These are phyloP conservation scores for Stictocephala bisonia DNA, from an alignment of 2,888 invertebrate genomes.

Conservation along the genomic window DNA sequence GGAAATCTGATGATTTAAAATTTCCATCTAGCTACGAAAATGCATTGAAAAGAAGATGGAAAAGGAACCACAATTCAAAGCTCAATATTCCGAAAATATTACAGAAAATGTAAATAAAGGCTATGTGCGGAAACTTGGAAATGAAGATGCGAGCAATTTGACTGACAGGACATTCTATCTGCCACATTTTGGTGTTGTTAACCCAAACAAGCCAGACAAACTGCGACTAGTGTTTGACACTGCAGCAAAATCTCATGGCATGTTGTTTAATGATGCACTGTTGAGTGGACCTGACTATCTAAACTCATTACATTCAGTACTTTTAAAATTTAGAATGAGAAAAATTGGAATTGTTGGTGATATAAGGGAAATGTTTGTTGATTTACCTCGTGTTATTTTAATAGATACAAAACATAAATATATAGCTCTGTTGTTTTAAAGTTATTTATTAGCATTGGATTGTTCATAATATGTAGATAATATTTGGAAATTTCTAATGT, in stretches of 20 bases:
- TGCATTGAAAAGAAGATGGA: neutral
- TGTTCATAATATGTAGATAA: too few species aligned
- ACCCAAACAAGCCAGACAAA: neutral
- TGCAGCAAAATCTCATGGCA: neutral
- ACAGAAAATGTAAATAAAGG: neutral
- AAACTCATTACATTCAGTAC: neutral
- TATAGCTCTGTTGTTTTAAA: too few species aligned
- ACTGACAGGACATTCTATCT: neutral
- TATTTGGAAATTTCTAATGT: too few species aligned
- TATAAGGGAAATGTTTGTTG: slow-evolving; percentile 1
- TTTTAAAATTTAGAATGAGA: neutral
- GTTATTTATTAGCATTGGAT: too few species aligned
- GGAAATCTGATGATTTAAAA: neutral
- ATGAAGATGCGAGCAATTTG: neutral
- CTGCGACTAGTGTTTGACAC: neutral
- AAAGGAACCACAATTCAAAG: neutral
- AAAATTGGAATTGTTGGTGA: neutral
- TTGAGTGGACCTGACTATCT: neutral
- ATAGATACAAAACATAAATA: too few species aligned
- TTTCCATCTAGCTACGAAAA: neutral
- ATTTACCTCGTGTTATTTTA: too few species aligned
- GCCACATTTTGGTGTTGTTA: neutral
- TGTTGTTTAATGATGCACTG: neutral
- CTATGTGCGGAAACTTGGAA: neutral
- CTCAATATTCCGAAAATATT: neutral